Base-by-base conservation (phyloP, 2,113 vertebrate species). In the Oryzias celebensis region DNA sequence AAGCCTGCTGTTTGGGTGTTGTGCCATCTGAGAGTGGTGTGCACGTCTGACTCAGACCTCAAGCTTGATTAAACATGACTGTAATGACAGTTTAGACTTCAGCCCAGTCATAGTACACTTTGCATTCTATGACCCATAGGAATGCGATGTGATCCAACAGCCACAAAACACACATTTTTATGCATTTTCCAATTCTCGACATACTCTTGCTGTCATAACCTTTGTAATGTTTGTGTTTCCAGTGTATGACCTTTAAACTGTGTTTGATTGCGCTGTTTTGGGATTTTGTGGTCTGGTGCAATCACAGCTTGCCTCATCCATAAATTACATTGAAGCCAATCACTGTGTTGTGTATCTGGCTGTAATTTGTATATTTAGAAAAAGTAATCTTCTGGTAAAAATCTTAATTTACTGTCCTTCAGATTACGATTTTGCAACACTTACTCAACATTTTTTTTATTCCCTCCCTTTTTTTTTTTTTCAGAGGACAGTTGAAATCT, bases 211-310 rank as follows among this genome's bases (percentile, higher is more conserved):
- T 36, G 36, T 28, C 7, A 3, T 12, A 18, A 16, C 55, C 1
- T 23, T 5, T 68, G 26, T 65, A 48, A 48, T 77, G 68, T 82
- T 78, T 85, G 45, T 62, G 13, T 60, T 53, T 42, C 20, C 16
- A 0, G 2, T 36, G 36, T 12, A 12, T 47, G 61, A 82, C 68
- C 75, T 84, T 84, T 76, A 42, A 68, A 71, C 83, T 75, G 81
- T 74, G 67, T 24, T 53, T 4, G 41, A 14, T 14, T 52, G 58
- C 15, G 23, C 43, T 59, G 7, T 20, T 54, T 42, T 54, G 44
- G 66, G 59, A 62, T 36, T 81, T 67, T 20, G 67, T 73, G 31
- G 56, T 53, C 43, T 82, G 57, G 73, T 66, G 52, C 79, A 81
- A 80, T 52, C 36, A 3, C 20, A 16, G 36, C 8, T 36, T 36